These are phyloP conservation scores for Drosophila trapezifrons DNA, from an alignment of 1,140 invertebrate species.

Conservation along the genomic window DNA sequence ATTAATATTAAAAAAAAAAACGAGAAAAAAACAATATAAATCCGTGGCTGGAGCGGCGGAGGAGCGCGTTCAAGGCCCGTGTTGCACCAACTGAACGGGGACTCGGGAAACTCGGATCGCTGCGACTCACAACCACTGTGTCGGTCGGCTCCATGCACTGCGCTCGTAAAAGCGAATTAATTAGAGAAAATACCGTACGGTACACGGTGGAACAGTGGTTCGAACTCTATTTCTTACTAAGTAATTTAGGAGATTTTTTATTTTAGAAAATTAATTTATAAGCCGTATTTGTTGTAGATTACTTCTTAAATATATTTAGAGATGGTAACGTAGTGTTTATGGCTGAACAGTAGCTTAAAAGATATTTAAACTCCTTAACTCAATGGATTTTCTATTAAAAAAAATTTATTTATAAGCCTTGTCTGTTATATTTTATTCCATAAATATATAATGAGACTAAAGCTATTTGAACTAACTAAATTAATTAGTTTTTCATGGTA, in stretches of 20 bases:
- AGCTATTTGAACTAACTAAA: no score
- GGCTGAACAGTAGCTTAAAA: no score
- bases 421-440: neutral
- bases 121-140: constrained; percentile 6
- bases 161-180: constrained; percentile 71
- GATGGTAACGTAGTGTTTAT: neutral
- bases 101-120: constrained; percentile 20
- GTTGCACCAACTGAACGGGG: constrained; percentile 72
- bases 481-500: no score
- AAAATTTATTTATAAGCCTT: neutral
- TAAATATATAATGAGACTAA: neutral
- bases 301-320: neutral
- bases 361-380: neutral
- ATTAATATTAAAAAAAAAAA: neutral
- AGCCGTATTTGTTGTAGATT: rapidly evolving
- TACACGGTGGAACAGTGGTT: constrained; percentile 49
- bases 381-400: neutral
- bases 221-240: neutral
- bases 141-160: constrained; percentile 19
- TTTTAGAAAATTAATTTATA: no score
- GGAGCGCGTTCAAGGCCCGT: constrained; percentile 68
- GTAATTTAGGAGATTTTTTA: neutral
- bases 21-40: constrained; percentile 18
- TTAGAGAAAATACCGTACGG: constrained; percentile 75
- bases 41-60: constrained; percentile 1